Evolutionary conservation across 2,888 invertebrate species (phyloP).

Genomic region (Galeopsomyia nigrocyanea): DNA sequence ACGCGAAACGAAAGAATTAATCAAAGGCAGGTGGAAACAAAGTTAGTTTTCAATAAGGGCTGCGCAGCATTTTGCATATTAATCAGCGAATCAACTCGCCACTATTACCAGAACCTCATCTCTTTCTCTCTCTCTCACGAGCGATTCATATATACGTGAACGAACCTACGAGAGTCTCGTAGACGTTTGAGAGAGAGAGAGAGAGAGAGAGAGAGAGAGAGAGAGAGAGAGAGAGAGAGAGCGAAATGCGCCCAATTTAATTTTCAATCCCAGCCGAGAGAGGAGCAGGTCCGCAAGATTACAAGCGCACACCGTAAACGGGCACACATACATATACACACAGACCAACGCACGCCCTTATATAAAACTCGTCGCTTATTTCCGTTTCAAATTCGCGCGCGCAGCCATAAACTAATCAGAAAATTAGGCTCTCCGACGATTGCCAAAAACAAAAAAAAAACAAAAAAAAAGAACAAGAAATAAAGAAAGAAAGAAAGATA

Average conservation of each 20-base stretch:
- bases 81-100: constrained; percentile 21
- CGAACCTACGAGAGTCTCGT: constrained; percentile 2
- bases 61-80: constrained; percentile 37
- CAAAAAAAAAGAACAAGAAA: constrained; percentile 3
- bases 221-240: constrained; percentile 17
- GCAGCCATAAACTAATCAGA: constrained; percentile 45
- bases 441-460: constrained; percentile 9
- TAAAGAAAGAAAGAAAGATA: background rate
- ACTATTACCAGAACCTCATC: constrained; percentile 37
- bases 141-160: constrained; percentile 6
- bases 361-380: constrained; percentile 32
- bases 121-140: background rate
- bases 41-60: constrained; percentile 24
- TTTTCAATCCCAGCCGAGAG: background rate
- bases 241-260: background rate
- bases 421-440: constrained; percentile 35
- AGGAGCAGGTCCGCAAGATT: constrained; percentile 28
- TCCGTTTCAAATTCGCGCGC: constrained; percentile 37
- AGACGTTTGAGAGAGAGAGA: background rate
- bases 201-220: constrained; percentile 11
- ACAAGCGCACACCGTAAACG: background rate
- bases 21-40: too few species aligned
- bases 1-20: background rate
- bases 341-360: background rate
- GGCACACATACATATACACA: background rate